Evolutionary conservation across 2,888 invertebrate species (phyloP), one percentile per base, ranked within the genome.

Genomic region (Diachrysia chrysitis): DNA sequence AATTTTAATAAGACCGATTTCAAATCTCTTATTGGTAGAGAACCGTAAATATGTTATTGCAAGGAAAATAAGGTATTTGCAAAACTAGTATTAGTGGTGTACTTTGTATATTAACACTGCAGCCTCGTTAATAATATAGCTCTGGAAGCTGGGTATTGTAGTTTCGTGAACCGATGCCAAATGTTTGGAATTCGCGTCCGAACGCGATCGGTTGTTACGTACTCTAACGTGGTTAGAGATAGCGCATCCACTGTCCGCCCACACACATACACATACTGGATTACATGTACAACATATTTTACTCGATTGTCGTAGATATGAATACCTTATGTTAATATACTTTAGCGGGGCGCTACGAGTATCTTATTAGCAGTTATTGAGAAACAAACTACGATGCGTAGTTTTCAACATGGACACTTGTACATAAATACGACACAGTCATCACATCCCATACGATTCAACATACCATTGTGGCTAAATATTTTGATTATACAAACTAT

Each of bases 81-180:
- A 14, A 0, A 16, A 37, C 37, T 16, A 37, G 37, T 37, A 37
- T 16, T 16, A 32, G 32, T 9, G 14, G 14, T 1, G 14, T 37
- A 37, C 37, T 37, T 37, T 16, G 16, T 4, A 16, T 10, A 16
- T 37, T n/a, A 23, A 54, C 10, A 35, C 3, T 21, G 12, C 23
- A 19, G 35, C 19, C 54, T 42, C 48, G 57, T 32, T 48, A 23
- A 51, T 32, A 23, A 51, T 32, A 23, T 16, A 25, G n/a, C 66
- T 51, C 60, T 53, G 12, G 32, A 37, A 62, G 48, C 55, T n/a
- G 48, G 53, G 42, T 60, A 25, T 17, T 60, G 42, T 66, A 48
- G 12, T 58, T n/a, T 55, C 37, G 29, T 55, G 58, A 58, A 63
- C 21, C 17, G 37, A 32, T 69, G 68, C 61, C 68, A 58, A 67